Evolutionary conservation across 1,140 invertebrate species (phyloP), one percentile per base, ranked within the genome.

Genomic region (Caenorhabditis brenneri): DNA sequence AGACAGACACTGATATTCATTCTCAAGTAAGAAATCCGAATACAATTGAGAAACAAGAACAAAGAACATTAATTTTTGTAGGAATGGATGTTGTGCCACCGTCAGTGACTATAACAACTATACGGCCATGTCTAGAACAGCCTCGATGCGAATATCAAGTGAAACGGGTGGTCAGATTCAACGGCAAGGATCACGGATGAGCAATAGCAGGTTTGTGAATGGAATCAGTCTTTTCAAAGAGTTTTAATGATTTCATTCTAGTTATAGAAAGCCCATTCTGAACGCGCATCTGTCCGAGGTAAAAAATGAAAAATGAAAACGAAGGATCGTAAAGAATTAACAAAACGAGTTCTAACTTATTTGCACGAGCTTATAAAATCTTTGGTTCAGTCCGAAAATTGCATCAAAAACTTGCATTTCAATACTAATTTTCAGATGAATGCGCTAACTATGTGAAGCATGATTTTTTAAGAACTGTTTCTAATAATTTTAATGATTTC

Each of bases 1-100:
- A 39, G 87, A 36, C 79, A 87, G 39, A 87, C 86, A 16, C 31
- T 87, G 10, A 24, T 87, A 22, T 80, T 81, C 42, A 84, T 82
- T 42, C 78, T 87, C 22, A 86, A 82, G 85, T 86, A 79, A 79
- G 85, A 33, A 31, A 46, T 27, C 22, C n/a, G 31, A 82, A 60
- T 48, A 39, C 24, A n/a, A 10, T 4, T 24, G 15, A 12, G 49
- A 31, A 22, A 60, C 7, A 58, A 31, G n/a, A 16, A 58, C 16
- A 24, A 81, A 22, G 6, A 27, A 16, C 1, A 80, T n/a, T 6
- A 22, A 0, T 81, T 29, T 46, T 81, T 85, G 29, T 31, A 85
- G 84, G 69, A 85, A 85, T 39, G 84, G 84, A 49, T 85, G 84
- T 74, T 85, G 79, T 74, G 58, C 81, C 19, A 60, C 84, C 19